Percentiles rank a stretch among this genome's conserved stretches.
Conservation (phyloP, 2,113 vertebrate genomes). For the Nibea albiflora region DNA sequence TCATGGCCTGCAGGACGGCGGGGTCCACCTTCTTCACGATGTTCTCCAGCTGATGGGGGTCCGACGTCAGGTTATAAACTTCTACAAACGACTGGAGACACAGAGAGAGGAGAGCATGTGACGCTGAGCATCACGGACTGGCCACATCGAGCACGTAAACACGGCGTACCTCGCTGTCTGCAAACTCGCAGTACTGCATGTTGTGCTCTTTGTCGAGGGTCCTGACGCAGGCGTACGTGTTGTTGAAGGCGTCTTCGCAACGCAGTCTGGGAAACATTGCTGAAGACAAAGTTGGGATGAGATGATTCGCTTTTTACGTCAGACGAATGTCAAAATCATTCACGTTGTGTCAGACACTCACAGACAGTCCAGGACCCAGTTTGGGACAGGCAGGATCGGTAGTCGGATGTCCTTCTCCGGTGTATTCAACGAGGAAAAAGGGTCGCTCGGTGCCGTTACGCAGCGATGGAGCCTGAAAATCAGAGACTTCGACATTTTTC, state of each 20-base stretch:
- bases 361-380: constrained; percentile 83
- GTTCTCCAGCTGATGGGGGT: constrained; percentile 86
- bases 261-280: constrained; percentile 88
- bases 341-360: constrained; percentile 62
- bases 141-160: too few species aligned
- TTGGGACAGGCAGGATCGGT: constrained; percentile 82
- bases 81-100: constrained; percentile 82
- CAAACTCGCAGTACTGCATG: constrained; percentile 89
- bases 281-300: constrained; percentile 34
- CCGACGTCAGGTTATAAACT: constrained; percentile 83
- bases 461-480: constrained; percentile 75
- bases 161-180: constrained; percentile 79
- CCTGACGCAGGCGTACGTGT: constrained; percentile 87
- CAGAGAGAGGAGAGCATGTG: background rate
- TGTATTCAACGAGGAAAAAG: constrained; percentile 85
- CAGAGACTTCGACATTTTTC: background rate
- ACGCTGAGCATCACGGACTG: background rate
- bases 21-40: constrained; percentile 86
- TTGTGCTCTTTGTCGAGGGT: constrained; percentile 66
- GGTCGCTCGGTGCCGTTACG: constrained; percentile 78
- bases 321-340: background rate
- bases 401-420: constrained; percentile 77
- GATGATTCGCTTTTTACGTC: background rate
- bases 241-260: constrained; percentile 88
- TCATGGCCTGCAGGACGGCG: constrained; percentile 82